A percentile compares a stretch with the other conserved stretches of the same genome.
Conservation (phyloP, 2,888 invertebrate species). For the Ligdia adustata region DNA sequence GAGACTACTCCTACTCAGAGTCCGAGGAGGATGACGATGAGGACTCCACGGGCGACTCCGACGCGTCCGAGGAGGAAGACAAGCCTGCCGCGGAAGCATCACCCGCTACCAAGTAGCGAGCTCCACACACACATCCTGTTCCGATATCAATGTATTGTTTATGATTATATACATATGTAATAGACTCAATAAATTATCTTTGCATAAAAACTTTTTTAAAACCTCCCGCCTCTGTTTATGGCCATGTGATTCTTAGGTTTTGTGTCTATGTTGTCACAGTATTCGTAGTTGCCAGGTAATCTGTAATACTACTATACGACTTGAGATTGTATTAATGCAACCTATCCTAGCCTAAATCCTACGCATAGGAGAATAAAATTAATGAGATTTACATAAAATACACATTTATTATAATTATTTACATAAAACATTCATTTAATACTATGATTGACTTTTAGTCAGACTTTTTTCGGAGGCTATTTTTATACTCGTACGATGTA, state of each 20-base stretch:
- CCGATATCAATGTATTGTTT: neutral
- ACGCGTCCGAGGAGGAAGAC: conserved; percentile 25
- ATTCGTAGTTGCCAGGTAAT: neutral
- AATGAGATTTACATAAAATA: too few relatives aligned
- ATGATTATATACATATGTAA: neutral
- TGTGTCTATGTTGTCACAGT: conserved; percentile 2
- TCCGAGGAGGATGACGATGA: conserved; percentile 56
- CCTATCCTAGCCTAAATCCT: too few relatives aligned
- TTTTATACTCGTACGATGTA: too few relatives aligned
- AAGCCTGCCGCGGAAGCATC: conserved; percentile 2
- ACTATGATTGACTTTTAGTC: too few relatives aligned
- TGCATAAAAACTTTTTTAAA: neutral
- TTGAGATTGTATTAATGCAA: too few relatives aligned
- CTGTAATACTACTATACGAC: neutral
- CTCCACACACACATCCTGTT: neutral
- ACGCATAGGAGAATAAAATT: too few relatives aligned
- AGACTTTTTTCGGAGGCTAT: too few relatives aligned
- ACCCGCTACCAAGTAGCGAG: conserved; percentile 3
- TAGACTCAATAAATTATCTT: neutral
- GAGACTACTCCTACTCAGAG: conserved; percentile 67
- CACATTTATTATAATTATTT: too few relatives aligned
- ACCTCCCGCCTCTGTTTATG: neutral
- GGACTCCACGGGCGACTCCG: conserved; percentile 53
- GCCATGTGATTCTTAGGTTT: conserved; percentile 1
- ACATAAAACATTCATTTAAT: too few relatives aligned